Evolutionary conservation across 2,797 vertebrate genomes (phyloP), one percentile per base, ranked within the genome.

Genomic region (Scarus forsteni): DNA sequence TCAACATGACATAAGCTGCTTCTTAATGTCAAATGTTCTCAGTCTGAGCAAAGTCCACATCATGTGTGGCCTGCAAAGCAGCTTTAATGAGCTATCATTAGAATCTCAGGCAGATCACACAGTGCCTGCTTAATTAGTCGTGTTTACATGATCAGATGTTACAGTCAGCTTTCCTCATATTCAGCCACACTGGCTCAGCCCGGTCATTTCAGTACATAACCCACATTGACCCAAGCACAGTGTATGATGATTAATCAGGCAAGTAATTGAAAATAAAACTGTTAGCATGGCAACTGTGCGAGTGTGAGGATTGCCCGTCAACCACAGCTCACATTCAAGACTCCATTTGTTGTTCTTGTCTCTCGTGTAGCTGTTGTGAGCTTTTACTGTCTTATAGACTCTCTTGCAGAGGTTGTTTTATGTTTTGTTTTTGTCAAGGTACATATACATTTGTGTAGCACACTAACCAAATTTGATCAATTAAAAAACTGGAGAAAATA

Each of bases 201-300:
- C 0, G 11, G 68, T 81, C 58, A 58, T 71, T 78, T 81, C 38
- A 74, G 65, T 86, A 55, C 50, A 73, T 1, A 13, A 64, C 66
- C 63, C 70, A 70, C 85, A 86, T 83, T 80, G 82, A 73, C 66
- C 27, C 43, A 73, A 53, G 44, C 56, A 61, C 7, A 1, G 52
- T 59, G 51, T 60, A 70, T 55, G 65, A 80, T 75, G 78, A 89
- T 91, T 90, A 88, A 86, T 91, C 79, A 82, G 85, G 71, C 81
- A 77, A 58, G 61, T 82, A 88, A 92, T 87, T 91, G 76, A 73
- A 79, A 79, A 53, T 66, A 75, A 66, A 73, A 55, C 72, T 52
- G 68, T 80, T 68, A 80, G 83, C 65, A 79, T 82, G 81, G 75
- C 59, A 76, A 73, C 75, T 76, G 12, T 36, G 36, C 52, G 67